These are phyloP conservation scores for Sarotherodon lohbergeri DNA, from an alignment of 2,113 vertebrate genomes.

Conservation along the genomic window DNA sequence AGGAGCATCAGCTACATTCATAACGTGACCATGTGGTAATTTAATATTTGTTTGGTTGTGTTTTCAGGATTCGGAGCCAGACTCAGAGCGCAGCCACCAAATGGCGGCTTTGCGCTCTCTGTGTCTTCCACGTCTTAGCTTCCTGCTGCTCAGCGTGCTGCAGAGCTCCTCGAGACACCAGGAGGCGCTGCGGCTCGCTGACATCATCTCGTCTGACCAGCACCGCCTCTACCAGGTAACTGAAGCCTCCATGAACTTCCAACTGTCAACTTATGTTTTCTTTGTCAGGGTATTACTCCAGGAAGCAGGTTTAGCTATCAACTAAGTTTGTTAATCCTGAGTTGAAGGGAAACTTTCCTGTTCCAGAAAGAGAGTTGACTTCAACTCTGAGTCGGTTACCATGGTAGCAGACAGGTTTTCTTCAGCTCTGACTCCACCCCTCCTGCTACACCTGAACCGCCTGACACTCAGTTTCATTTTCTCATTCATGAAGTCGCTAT, in stretches of 20 bases:
- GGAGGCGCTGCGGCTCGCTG: constrained; percentile 89
- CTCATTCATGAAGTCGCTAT: not conserved
- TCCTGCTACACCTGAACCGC: not conserved
- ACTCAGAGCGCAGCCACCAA: constrained; percentile 84
- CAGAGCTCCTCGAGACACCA: constrained; percentile 87
- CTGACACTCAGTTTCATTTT: not conserved
- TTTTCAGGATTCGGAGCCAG: constrained; percentile 81
- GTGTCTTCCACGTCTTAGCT: constrained; percentile 88
- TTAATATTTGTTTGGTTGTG: not conserved
- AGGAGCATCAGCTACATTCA: not conserved
- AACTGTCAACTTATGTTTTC: not conserved
- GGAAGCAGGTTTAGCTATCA: not conserved
- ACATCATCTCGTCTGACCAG: constrained; percentile 87
- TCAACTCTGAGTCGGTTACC: not conserved
- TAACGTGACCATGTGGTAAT: not conserved
- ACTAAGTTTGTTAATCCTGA: not conserved
- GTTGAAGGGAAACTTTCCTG: not conserved
- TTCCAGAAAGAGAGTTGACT: not conserved
- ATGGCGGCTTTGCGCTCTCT: constrained; percentile 84
- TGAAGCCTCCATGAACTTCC: not conserved
- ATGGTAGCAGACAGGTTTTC: not conserved
- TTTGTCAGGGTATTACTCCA: not conserved
- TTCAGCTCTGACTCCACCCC: not conserved
- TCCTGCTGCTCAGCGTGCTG: constrained; percentile 87
- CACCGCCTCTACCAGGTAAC: constrained; percentile 84